Evolutionary conservation across 1,140 invertebrate species (phyloP).

Genomic region (Vanessa atalanta): DNA sequence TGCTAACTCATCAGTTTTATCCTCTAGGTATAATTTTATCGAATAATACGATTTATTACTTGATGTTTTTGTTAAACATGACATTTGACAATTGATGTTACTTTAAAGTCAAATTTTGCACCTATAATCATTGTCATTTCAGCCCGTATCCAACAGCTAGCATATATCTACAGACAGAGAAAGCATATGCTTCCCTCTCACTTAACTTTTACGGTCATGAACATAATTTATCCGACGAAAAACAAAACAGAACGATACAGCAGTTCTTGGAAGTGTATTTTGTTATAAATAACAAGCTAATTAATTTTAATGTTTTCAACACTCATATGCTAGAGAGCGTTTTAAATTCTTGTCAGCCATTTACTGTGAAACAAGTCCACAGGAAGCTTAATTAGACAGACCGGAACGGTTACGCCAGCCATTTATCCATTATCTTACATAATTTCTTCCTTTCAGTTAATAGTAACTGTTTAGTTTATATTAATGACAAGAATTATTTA

Average conservation of each 20-base stretch:
- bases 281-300: background rate
- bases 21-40: too few relatives aligned
- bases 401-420: slow-evolving; percentile 15
- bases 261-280: background rate
- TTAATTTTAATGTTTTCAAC: slow-evolving; percentile 13
- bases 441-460: slow-evolving; percentile 9
- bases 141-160: too few relatives aligned
- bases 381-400: slow-evolving; percentile 26
- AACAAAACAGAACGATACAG: background rate
- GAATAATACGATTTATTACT: too few relatives aligned
- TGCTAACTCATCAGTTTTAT: too few relatives aligned
- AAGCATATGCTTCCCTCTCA: too few relatives aligned
- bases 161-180: too few relatives aligned
- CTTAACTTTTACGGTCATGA: too few relatives aligned
- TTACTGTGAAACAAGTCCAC: slow-evolving; percentile 7
- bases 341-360: slow-evolving; percentile 17
- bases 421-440: slow-evolving; percentile 26
- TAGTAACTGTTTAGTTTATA: slow-evolving; percentile 9
- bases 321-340: slow-evolving; percentile 10
- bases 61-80: too few relatives aligned
- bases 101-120: too few relatives aligned
- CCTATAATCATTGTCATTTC: too few relatives aligned
- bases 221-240: too few relatives aligned
- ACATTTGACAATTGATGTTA: too few relatives aligned
- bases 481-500: slow-evolving; percentile 12